Conservation (phyloP, 64 coral and sea anemone species). For the Actinia equina region DNA sequence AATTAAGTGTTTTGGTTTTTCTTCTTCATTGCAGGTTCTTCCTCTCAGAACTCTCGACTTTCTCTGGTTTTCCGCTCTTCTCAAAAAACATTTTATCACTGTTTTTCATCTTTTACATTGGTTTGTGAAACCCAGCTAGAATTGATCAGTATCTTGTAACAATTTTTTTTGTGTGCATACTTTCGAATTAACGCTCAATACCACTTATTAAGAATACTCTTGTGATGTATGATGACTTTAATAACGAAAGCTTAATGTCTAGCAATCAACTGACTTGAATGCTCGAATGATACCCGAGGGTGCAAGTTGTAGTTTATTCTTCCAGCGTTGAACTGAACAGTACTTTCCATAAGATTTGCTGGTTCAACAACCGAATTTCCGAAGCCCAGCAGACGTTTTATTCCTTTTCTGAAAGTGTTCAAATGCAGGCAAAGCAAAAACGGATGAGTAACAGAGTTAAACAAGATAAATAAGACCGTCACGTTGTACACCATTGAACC, state of each 20-base stretch:
- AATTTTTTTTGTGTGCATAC: too few relatives aligned
- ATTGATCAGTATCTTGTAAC: too few relatives aligned
- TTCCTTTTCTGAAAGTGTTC: conserved; percentile 31
- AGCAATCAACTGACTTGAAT: neutral
- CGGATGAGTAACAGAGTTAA: conserved; percentile 31
- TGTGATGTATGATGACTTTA: neutral
- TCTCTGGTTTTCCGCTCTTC: too few relatives aligned
- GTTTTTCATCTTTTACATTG: too few relatives aligned
- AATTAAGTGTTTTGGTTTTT: too few relatives aligned
- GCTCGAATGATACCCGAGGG: neutral
- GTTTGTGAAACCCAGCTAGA: too few relatives aligned
- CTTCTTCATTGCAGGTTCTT: too few relatives aligned
- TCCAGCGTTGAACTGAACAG: neutral
- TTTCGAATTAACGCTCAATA: too few relatives aligned
- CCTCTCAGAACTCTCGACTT: too few relatives aligned
- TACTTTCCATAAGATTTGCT: conserved; percentile 9
- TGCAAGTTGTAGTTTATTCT: neutral
- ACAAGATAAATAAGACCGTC: conserved; percentile 46
- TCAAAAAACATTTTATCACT: too few relatives aligned
- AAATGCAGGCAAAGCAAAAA: conserved; percentile 46
- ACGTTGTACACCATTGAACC: conserved; percentile 48
- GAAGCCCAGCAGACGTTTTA: neutral
- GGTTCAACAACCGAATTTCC: conserved; percentile 1
- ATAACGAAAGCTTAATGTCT: neutral
- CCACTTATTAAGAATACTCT: too few relatives aligned